These are phyloP conservation scores for Misgurnus anguillicaudatus DNA, from an alignment of 2,113 vertebrate genomes.

Conservation along the genomic window DNA sequence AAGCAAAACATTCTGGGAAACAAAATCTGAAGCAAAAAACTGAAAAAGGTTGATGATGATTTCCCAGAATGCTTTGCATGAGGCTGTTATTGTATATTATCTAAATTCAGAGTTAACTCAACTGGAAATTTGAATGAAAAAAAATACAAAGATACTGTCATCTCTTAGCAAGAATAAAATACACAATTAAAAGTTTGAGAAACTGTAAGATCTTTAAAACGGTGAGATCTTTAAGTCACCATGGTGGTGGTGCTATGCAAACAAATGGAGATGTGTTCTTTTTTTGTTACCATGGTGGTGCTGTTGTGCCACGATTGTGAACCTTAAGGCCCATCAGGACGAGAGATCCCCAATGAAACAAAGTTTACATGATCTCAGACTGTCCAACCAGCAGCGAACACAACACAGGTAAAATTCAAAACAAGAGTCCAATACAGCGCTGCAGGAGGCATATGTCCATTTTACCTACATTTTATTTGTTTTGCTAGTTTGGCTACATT, in stretches of 20 bases:
- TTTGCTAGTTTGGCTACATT: conserved; percentile 54
- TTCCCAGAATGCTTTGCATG: no score
- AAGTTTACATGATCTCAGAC: conserved; percentile 24
- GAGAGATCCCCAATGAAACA: conserved; percentile 25
- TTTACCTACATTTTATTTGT: conserved; percentile 41
- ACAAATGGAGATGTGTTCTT: not conserved
- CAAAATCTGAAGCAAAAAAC: no score
- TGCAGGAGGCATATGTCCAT: conserved; percentile 28
- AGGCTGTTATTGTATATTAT: no score
- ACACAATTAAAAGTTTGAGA: not conserved
- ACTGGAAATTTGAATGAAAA: no score
- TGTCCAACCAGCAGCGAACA: conserved; percentile 32
- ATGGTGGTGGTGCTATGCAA: not conserved
- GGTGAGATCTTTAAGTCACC: not conserved
- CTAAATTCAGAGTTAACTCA: no score
- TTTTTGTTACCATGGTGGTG: conserved; percentile 36
- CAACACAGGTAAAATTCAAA: conserved; percentile 44
- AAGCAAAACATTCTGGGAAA: no score
- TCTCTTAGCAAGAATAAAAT: not conserved
- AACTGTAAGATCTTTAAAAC: not conserved
- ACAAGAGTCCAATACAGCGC: conserved; percentile 24
- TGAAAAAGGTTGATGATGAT: no score
- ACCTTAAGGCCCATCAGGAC: conserved; percentile 23
- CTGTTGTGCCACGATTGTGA: conserved; percentile 33
- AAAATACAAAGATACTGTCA: not conserved